Base-by-base conservation (phyloP, 2,797 vertebrate species). In the Nasua narica region DNA sequence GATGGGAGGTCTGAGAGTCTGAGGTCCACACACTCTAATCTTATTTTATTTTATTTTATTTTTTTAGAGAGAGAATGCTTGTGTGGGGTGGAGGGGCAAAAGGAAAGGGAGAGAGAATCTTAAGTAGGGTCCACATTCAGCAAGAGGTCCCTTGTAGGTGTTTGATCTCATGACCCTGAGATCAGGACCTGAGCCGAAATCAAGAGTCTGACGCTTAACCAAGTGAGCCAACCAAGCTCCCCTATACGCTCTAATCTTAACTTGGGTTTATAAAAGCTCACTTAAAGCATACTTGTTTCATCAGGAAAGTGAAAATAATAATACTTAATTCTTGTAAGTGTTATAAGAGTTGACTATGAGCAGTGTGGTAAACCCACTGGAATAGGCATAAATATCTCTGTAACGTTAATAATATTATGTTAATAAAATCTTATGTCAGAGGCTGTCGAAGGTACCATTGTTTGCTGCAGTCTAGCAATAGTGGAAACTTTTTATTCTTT, bases 321-420 rank as follows among this genome's bases (percentile, higher is more conserved):
- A n/a, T 67, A 92, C 48, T 89, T 95, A 95, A 95, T 83, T 91
- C 23, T 88, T 67, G n/a, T 3, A 70, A 87, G 13, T 83, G 74
- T 85, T 93, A 40, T 5, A n/a, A 92, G 74, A 37, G 85, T 91
- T 78, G 89, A 25, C 27, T 77, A 7, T 40, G 54, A 92, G 14
- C 21, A 52, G 32, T 85, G 23, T 58, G 43, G 40, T 43, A 86
- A 4, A 54, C 69, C 35, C 79, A 46, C 5, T 62, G 27, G 37
- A 83, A 48, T 6, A 43, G 52, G 21, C 67, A n/a, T 43, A 43
- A 58, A 65, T 10, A 79, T 89, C 19, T 67, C 27, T 82, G 15
- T 18, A 86, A 40, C 40, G 9, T 85, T 21, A 85, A 16, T 37
- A 65, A 84, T 56, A 32, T 14, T 35, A 27, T 35, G 32, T 70